Conservation (phyloP, 2,888 invertebrate species). For the Phengaris alcon region DNA sequence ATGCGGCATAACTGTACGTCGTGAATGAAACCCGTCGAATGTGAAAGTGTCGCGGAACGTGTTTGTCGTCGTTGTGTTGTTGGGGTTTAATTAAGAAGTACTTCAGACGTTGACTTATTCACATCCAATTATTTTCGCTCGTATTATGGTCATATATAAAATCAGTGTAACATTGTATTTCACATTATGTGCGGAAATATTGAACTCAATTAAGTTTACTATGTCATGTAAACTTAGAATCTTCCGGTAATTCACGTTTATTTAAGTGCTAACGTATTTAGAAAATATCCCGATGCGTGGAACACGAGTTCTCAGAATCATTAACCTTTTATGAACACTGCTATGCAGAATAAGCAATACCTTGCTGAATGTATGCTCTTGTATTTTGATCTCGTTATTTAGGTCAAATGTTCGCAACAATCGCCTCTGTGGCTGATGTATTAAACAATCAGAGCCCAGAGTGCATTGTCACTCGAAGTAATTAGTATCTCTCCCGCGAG, state of each 20-base stretch:
- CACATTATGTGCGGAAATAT: neutral
- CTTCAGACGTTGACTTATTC: conserved; percentile 6
- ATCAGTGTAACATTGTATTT: neutral
- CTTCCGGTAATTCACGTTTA: neutral
- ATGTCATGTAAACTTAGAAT: neutral
- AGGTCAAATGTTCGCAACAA: neutral
- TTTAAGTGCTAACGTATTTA: neutral
- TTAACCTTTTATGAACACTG: neutral
- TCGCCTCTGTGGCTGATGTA: neutral
- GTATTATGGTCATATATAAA: neutral
- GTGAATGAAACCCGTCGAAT: neutral
- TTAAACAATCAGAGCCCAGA: neutral
- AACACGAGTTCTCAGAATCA: neutral
- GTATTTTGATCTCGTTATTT: neutral
- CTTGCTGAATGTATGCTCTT: neutral
- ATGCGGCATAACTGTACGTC: neutral
- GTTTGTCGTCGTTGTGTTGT: neutral
- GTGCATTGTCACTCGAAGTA: conserved; percentile 3
- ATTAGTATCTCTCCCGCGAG: neutral
- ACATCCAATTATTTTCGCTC: conserved; percentile 14
- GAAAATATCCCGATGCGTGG: neutral
- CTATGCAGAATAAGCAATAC: neutral
- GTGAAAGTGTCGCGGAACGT: conserved; percentile 24
- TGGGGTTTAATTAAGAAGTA: conserved; percentile 13
- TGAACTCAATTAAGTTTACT: neutral